phyloP scores from a whole-genome alignment of 2,888 invertebrate species.

The Pediacus dermestoides region DNA sequence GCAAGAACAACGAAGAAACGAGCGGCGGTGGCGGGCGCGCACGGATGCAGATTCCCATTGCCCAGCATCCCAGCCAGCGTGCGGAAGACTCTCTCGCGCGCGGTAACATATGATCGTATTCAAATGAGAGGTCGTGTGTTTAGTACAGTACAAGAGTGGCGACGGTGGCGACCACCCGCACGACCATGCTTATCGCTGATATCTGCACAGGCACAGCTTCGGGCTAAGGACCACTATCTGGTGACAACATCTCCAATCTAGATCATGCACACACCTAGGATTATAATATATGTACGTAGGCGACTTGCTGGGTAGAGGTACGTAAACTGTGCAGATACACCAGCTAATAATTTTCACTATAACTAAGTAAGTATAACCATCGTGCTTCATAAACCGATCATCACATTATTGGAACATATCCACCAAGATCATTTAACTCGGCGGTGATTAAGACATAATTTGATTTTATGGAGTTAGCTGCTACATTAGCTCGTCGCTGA shows the following conservation, averaged over 20 bases:
- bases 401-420: not conserved
- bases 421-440: too few species aligned
- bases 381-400: constrained; percentile 2
- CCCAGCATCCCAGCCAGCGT: constrained; percentile 21
- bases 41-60: constrained; percentile 41
- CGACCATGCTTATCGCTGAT: constrained; percentile 42
- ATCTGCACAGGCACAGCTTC: constrained; percentile 41
- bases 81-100: constrained; percentile 22
- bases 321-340: not conserved
- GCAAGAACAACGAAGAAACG: constrained; percentile 35
- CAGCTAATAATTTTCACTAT: constrained; percentile 1
- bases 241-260: constrained; percentile 52
- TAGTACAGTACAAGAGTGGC: constrained; percentile 21
- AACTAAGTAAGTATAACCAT: too few species aligned
- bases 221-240: constrained; percentile 43
- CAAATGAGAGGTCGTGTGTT: constrained; percentile 49
- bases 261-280: constrained; percentile 49
- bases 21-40: constrained; percentile 16
- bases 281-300: constrained; percentile 43
- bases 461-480: too few species aligned
- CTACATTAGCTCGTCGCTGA: too few species aligned
- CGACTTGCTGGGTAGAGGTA: constrained; percentile 16
- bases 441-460: too few species aligned
- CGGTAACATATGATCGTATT: constrained; percentile 48
- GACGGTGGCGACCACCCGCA: constrained; percentile 45